Conservation (phyloP, 2,888 invertebrate species). For the Hydriomena furcata region DNA sequence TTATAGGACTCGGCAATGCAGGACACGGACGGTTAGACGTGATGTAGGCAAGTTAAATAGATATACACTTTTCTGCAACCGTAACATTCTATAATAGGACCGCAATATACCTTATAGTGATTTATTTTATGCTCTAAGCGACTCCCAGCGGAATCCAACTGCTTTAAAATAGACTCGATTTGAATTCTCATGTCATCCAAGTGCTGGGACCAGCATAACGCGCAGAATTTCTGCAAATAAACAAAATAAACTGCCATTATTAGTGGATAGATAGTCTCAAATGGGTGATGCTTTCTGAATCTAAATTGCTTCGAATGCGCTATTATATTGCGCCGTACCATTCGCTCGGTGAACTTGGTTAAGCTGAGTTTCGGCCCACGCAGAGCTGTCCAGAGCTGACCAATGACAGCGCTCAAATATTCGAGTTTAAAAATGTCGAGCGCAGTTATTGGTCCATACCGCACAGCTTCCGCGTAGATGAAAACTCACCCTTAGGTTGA, state of each 20-base stretch:
- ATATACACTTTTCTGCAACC: not conserved
- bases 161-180: constrained; percentile 79
- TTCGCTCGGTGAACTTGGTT: too few species aligned
- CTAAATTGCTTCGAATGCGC: constrained; percentile 16
- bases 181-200: constrained; percentile 83
- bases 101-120: constrained; percentile 75
- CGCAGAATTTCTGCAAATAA: constrained; percentile 81
- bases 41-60: too few species aligned
- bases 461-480: too few species aligned
- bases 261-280: constrained; percentile 23
- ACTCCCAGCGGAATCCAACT: constrained; percentile 78
- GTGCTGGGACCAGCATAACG: constrained; percentile 84
- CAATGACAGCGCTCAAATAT: too few species aligned
- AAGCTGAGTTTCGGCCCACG: too few species aligned
- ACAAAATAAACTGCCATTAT: constrained; percentile 20
- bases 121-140: constrained; percentile 82
- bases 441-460: too few species aligned
- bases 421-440: too few species aligned
- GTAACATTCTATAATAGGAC: not conserved
- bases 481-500: too few species aligned
- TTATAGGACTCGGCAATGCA: too few species aligned
- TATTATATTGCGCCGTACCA: too few species aligned
- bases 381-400: too few species aligned
- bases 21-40: too few species aligned
- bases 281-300: constrained; percentile 22